These are phyloP conservation scores for Machaerirhynchus nigripectus DNA, from an alignment of 2,113 vertebrate genomes.

Conservation along the genomic window DNA sequence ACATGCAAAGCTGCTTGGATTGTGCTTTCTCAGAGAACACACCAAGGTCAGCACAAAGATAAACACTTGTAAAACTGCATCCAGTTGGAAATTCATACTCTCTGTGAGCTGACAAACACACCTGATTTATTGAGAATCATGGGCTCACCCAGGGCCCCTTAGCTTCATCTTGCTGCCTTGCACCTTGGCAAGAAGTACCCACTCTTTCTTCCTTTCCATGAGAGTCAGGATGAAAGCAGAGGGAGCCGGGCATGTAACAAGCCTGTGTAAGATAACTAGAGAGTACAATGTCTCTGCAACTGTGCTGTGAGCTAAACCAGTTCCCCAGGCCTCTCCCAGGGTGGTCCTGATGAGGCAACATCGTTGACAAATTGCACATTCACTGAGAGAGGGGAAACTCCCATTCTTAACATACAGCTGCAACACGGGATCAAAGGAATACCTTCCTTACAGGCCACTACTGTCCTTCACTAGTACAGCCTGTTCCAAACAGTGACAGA, in stretches of 20 bases:
- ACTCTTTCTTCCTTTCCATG: neutral
- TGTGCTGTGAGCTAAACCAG: neutral
- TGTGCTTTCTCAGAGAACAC: neutral
- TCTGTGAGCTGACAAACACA: neutral
- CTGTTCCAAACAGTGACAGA: neutral
- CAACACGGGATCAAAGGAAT: accelerated
- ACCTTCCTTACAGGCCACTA: neutral
- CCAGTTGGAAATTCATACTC: neutral
- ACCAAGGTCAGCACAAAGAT: neutral
- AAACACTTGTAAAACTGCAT: neutral
- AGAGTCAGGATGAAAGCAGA: neutral
- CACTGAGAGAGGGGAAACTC: neutral
- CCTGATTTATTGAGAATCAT: neutral
- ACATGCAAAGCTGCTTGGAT: neutral
- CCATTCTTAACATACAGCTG: neutral
- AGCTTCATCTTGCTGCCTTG: neutral
- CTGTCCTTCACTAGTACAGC: neutral
- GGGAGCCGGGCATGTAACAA: neutral
- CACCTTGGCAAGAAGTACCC: neutral
- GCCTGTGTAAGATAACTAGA: neutral
- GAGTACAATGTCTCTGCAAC: neutral
- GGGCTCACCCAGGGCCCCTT: neutral
- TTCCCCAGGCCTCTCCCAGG: neutral
- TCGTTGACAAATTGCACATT: neutral
- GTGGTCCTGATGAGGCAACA: neutral